Evolutionary conservation across 2,113 vertebrate genomes (phyloP).

Genomic region (Semicossyphus pulcher): DNA sequence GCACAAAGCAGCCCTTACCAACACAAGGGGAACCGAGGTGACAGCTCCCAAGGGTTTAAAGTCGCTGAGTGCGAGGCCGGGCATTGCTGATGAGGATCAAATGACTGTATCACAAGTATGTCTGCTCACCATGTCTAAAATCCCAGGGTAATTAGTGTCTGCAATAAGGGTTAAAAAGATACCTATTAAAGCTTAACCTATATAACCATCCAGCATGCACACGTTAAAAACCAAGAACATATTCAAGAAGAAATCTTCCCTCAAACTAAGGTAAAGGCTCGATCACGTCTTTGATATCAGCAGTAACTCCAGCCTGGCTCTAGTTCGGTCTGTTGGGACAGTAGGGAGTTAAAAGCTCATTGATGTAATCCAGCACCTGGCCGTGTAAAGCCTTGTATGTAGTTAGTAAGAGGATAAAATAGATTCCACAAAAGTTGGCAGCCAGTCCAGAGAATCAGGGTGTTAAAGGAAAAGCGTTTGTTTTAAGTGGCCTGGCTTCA

Average conservation of each 20-base stretch:
- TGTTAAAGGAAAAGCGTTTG: neutral
- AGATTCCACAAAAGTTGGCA: conserved; percentile 17
- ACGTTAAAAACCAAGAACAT: too few relatives aligned
- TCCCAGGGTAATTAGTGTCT: too few relatives aligned
- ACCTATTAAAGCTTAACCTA: too few relatives aligned
- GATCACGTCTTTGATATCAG: conserved; percentile 7
- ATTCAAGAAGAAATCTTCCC: neutral
- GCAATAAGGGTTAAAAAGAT: too few relatives aligned
- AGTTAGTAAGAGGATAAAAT: conserved; percentile 6
- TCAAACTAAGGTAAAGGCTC: neutral
- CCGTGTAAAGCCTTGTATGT: neutral
- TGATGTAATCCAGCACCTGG: conserved; percentile 43
- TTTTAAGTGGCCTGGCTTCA: conserved; percentile 5
- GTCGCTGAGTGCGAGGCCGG: too few relatives aligned
- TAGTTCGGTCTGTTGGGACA: conserved; percentile 10
- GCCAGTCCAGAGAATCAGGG: neutral
- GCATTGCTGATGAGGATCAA: too few relatives aligned
- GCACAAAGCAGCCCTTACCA: neutral
- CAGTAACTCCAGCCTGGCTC: conserved; percentile 18
- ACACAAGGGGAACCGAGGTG: too few relatives aligned
- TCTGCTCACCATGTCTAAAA: too few relatives aligned
- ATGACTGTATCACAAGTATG: too few relatives aligned
- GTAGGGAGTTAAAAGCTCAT: conserved; percentile 25
- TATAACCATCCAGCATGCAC: neutral
- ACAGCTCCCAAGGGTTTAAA: too few relatives aligned